Percentiles rank a stretch among this genome's conserved stretches.
Conservation (phyloP, 2,797 vertebrate species). For the Helostoma temminkii region DNA sequence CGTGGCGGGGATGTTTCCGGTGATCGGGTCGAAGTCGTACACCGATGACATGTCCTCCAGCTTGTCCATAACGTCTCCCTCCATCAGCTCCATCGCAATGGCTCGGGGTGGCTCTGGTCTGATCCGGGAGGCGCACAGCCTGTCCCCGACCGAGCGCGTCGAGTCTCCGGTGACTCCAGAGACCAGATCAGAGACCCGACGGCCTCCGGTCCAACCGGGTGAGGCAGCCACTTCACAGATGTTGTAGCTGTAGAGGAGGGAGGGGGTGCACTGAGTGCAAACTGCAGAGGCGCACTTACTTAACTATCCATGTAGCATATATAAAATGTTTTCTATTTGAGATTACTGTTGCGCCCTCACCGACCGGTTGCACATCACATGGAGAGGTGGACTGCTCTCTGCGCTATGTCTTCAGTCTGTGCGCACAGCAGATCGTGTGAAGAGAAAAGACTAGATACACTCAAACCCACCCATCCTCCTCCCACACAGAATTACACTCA, state of each 20-base stretch:
- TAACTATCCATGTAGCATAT: conserved; percentile 50
- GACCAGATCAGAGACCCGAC: conserved; percentile 77
- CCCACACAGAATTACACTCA: conserved; percentile 71
- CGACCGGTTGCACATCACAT: conserved; percentile 54
- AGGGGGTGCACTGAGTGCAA: conserved; percentile 21
- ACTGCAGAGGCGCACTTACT: conserved; percentile 38
- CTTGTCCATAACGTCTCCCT: conserved; percentile 89
- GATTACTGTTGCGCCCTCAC: conserved; percentile 53
- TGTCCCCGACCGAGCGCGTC: conserved; percentile 74
- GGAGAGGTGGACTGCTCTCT: conserved; percentile 51
- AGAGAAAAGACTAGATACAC: conserved; percentile 63
- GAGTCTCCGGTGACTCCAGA: conserved; percentile 70
- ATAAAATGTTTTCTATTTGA: background rate
- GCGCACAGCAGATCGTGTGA: conserved; percentile 66
- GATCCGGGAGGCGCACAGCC: conserved; percentile 81
- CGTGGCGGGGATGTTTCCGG: conserved; percentile 92
- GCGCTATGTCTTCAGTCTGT: conserved; percentile 60
- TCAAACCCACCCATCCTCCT: conserved; percentile 77
- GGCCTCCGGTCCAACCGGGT: conserved; percentile 73
- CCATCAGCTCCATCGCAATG: conserved; percentile 82
- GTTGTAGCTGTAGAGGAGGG: conserved; percentile 55
- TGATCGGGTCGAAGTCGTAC: conserved; percentile 91
- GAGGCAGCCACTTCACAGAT: conserved; percentile 78
- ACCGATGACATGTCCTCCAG: conserved; percentile 92
- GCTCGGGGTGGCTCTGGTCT: conserved; percentile 68